A percentile compares a stretch with the other conserved stretches of the same genome.
phyloP scores from a whole-genome alignment of 2,113 vertebrate species.

The Hippoglossus stenolepis region DNA sequence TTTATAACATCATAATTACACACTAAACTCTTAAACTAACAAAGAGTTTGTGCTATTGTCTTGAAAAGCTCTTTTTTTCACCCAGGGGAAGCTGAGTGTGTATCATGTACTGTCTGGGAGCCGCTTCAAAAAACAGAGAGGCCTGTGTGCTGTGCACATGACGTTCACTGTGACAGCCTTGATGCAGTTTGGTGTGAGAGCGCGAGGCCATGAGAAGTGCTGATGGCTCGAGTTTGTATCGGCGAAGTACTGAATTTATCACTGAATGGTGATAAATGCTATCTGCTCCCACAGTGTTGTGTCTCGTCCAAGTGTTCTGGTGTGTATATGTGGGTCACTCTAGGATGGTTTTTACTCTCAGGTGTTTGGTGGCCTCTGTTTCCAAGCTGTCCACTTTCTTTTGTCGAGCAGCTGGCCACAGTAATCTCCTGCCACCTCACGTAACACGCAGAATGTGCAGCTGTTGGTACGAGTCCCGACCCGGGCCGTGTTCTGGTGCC shows the following conservation, averaged over 20 bases:
- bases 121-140: constrained; percentile 29
- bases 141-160: constrained; percentile 26
- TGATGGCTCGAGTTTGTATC: constrained; percentile 13
- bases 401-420: no score
- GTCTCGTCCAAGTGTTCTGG: constrained; percentile 40
- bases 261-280: constrained; percentile 29
- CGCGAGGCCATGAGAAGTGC: constrained; percentile 41
- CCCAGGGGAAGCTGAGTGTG: background rate
- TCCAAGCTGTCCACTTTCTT: background rate
- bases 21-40: constrained; percentile 7
- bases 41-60: constrained; percentile 28
- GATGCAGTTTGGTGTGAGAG: constrained; percentile 4
- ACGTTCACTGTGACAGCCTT: constrained; percentile 33
- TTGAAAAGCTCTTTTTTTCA: constrained; percentile 5
- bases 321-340: background rate
- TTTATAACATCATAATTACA: constrained; percentile 31
- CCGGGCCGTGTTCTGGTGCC: no score
- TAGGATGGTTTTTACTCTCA: background rate
- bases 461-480: background rate
- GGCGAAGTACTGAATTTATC: constrained; percentile 9
- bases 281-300: constrained; percentile 53
- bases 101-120: constrained; percentile 41
- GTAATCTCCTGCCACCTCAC: background rate
- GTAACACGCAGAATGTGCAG: background rate
- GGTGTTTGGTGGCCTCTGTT: background rate